Evolutionary conservation across 2,113 vertebrate species (phyloP).

Genomic region (Leucopsar rothschildi): DNA sequence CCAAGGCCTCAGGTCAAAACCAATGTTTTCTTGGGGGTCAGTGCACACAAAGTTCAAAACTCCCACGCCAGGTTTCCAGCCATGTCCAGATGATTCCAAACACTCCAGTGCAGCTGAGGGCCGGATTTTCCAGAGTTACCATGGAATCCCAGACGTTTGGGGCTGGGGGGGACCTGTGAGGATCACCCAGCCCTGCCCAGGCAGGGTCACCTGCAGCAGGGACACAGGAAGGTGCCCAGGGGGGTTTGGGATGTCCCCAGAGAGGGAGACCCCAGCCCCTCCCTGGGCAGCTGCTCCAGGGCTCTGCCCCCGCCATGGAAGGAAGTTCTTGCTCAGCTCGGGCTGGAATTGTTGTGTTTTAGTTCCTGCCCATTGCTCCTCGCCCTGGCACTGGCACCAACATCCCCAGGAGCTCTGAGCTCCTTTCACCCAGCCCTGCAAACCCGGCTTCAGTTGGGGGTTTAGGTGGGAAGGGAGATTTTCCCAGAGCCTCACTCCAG

Average conservation of each 20-base stretch:
- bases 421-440: not conserved
- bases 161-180: fast-evolving
- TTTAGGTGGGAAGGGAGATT: not conserved
- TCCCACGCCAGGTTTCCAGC: too few species aligned
- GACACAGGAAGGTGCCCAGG: not conserved
- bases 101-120: not conserved
- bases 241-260: not conserved
- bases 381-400: fast-evolving
- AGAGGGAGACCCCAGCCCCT: not conserved
- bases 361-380: not conserved
- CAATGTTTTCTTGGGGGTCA: too few species aligned
- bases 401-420: not conserved
- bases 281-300: not conserved
- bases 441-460: fast-evolving
- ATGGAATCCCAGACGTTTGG: fast-evolving
- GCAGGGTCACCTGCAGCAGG: not conserved
- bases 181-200: not conserved
- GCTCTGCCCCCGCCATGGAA: not conserved
- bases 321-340: not conserved
- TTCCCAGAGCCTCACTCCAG: not conserved
- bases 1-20: too few species aligned
- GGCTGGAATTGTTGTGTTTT: not conserved
- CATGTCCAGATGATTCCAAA: not conserved
- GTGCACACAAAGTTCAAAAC: too few species aligned
- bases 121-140: not conserved